These are phyloP conservation scores for Maniola jurtina DNA, from an alignment of 1,140 invertebrate genomes.

Conservation along the genomic window DNA sequence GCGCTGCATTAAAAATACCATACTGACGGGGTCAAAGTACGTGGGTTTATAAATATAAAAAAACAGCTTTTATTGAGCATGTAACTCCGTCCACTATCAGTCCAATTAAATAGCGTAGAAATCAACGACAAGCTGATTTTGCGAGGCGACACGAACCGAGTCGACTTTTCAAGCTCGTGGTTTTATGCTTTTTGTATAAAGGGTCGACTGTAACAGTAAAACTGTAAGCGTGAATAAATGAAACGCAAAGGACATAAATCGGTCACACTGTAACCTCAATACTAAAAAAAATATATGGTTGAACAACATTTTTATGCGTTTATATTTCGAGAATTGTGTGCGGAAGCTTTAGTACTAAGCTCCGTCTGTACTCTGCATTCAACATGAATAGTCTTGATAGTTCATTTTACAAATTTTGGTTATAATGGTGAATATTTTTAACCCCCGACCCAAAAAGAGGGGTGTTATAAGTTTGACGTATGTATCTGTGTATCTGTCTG, in stretches of 20 bases:
- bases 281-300: neutral
- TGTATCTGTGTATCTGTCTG: no score
- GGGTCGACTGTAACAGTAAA: neutral
- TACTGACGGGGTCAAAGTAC: no score
- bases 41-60: no score
- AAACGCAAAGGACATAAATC: neutral
- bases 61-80: neutral
- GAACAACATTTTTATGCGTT: conserved; percentile 37
- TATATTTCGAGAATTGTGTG: conserved; percentile 53
- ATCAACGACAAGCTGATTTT: neutral
- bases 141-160: no score
- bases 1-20: no score
- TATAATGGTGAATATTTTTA: no score
- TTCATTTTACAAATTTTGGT: conserved; percentile 24
- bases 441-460: no score
- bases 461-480: no score
- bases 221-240: neutral
- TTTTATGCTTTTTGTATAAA: neutral
- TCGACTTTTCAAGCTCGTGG: no score
- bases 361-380: conserved; percentile 7
- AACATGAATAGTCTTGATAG: conserved; percentile 39
- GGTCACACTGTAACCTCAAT: conserved; percentile 7
- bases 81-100: neutral
- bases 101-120: neutral
- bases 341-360: conserved; percentile 46